These are phyloP conservation scores for Lathamus discolor DNA, from an alignment of 2,113 vertebrate genomes.

Conservation along the genomic window DNA sequence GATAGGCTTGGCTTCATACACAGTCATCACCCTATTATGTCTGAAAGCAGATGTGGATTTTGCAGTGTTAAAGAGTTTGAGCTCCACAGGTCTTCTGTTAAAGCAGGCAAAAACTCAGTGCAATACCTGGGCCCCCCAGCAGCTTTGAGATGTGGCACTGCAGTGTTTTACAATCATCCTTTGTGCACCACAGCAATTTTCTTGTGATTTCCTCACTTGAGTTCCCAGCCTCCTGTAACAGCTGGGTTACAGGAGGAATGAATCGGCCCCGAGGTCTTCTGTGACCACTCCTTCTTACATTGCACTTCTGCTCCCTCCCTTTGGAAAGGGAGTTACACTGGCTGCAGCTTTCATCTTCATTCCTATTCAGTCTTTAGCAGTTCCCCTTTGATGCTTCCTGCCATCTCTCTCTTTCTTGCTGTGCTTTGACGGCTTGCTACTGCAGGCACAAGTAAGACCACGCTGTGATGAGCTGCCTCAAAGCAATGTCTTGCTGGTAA, in stretches of 20 bases:
- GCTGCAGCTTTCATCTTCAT: constrained; percentile 60
- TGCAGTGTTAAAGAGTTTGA: not conserved
- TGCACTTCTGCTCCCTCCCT: constrained; percentile 40
- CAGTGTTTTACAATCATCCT: constrained; percentile 16
- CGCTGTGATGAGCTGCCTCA: constrained; percentile 55
- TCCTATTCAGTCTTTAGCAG: constrained; percentile 46
- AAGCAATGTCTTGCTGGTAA: constrained; percentile 59
- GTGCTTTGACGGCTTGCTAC: constrained; percentile 52
- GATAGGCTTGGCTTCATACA: not conserved
- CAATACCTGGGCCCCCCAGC: not conserved
- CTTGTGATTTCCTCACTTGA: constrained; percentile 16
- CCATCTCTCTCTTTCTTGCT: constrained; percentile 42
- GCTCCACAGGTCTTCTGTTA: not conserved
- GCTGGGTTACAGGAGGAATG: not conserved
- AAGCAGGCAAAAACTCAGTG: not conserved
- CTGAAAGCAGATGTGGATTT: not conserved
- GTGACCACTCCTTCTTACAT: constrained; percentile 19
- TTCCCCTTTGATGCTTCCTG: constrained; percentile 53
- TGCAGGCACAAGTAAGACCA: constrained; percentile 49
- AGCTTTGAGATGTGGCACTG: not conserved
- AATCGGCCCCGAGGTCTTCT: constrained; percentile 21
- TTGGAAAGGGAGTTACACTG: constrained; percentile 39
- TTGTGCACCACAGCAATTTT: constrained; percentile 16
- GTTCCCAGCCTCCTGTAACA: constrained; percentile 29
- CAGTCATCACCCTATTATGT: not conserved